Conservation (phyloP, 2,113 vertebrate genomes). For the Regulus satrapa region DNA sequence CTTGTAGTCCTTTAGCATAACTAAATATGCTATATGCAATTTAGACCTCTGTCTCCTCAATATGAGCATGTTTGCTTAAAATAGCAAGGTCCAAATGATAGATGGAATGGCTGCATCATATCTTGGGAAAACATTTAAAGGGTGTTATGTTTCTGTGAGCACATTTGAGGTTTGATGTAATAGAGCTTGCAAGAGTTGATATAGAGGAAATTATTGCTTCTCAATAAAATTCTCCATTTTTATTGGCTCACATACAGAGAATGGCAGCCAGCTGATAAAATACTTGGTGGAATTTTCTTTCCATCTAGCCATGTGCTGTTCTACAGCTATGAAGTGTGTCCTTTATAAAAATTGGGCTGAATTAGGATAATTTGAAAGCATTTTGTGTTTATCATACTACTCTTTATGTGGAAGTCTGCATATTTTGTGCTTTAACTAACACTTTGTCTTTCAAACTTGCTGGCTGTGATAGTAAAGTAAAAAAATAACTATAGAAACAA, state of each 20-base stretch:
- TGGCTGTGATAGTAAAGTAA: background rate
- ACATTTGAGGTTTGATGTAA: conserved; percentile 44
- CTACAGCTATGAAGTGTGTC: background rate
- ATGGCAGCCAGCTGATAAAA: conserved; percentile 60
- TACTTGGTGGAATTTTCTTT: conserved; percentile 17
- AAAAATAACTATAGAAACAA: background rate
- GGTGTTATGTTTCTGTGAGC: conserved; percentile 32
- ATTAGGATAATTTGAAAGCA: background rate
- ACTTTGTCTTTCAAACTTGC: background rate
- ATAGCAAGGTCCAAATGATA: background rate
- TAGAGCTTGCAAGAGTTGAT: conserved; percentile 42
- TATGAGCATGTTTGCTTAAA: background rate
- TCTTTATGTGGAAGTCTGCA: background rate
- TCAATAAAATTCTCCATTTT: conserved; percentile 63
- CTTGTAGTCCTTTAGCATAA: background rate
- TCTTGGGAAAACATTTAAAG: conserved; percentile 48
- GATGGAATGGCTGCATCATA: conserved; percentile 35
- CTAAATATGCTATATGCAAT: background rate
- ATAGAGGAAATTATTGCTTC: conserved; percentile 54
- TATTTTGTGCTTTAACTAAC: background rate
- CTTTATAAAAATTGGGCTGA: background rate
- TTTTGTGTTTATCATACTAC: background rate
- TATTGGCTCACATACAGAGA: conserved; percentile 46
- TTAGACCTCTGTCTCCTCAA: background rate
- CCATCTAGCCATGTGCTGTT: background rate